Evolutionary conservation across 2,888 invertebrate species (phyloP).

Genomic region (Limnephilus rhombicus): DNA sequence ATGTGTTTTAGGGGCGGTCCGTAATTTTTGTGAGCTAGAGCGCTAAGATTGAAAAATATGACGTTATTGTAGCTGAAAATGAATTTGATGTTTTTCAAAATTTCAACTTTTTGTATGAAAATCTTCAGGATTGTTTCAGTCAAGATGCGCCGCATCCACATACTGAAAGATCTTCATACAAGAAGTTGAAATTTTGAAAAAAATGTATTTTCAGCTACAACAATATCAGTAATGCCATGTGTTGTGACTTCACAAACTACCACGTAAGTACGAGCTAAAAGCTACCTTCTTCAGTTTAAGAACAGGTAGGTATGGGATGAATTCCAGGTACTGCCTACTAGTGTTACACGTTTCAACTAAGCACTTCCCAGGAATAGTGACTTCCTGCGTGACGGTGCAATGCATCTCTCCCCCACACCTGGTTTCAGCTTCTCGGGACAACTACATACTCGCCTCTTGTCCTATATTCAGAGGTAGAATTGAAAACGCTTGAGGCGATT

Average conservation of each 20-base stretch:
- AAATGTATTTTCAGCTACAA: too few relatives aligned
- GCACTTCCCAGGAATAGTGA: constrained; percentile 4
- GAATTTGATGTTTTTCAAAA: too few relatives aligned
- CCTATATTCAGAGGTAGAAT: neutral
- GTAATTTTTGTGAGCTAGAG: too few relatives aligned
- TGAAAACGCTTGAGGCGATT: neutral
- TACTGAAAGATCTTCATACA: too few relatives aligned
- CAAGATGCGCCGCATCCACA: too few relatives aligned
- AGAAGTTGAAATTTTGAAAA: too few relatives aligned
- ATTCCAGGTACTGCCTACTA: neutral
- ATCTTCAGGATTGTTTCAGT: too few relatives aligned
- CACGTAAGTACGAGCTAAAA: neutral
- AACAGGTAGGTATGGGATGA: neutral
- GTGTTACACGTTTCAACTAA: neutral
- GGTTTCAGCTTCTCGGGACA: neutral
- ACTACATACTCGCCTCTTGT: neutral
- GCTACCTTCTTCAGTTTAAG: neutral
- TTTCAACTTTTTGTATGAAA: too few relatives aligned
- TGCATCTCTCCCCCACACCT: neutral
- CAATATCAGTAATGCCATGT: too few relatives aligned
- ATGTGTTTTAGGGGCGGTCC: too few relatives aligned
- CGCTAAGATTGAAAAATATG: too few relatives aligned
- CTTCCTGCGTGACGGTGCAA: constrained; percentile 32
- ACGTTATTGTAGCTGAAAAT: too few relatives aligned
- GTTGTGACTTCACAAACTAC: neutral